phyloP scores from a whole-genome alignment of 2,797 vertebrate species.

The Gymnothorax javanicus region DNA sequence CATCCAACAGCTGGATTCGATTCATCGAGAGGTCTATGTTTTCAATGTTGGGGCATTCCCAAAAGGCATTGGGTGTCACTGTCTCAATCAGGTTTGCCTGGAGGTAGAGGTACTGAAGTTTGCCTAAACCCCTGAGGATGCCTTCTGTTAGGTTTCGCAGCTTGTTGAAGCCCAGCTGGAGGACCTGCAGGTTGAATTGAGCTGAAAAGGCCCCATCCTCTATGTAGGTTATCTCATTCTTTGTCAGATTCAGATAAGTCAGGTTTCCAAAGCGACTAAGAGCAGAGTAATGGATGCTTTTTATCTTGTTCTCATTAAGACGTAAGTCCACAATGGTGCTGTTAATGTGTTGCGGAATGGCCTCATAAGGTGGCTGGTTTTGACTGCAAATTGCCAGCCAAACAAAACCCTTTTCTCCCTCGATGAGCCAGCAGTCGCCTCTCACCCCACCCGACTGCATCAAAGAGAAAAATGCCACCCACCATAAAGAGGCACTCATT shows the following conservation, averaged over 20 bases:
- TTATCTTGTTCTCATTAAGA: constrained; percentile 97
- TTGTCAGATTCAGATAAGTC: constrained; percentile 83
- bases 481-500: constrained; percentile 78
- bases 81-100: constrained; percentile 97
- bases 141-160: constrained; percentile 95
- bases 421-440: constrained; percentile 96
- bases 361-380: constrained; percentile 96
- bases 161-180: constrained; percentile 97
- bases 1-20: constrained; percentile 82
- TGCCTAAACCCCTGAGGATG: constrained; percentile 90
- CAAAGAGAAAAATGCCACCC: constrained; percentile 77
- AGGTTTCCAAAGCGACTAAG: constrained; percentile 97
- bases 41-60: constrained; percentile 95
- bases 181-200: constrained; percentile 86
- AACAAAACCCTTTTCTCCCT: constrained; percentile 97
- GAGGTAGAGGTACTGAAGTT: constrained; percentile 97
- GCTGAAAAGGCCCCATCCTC: constrained; percentile 82
- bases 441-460: constrained; percentile 72
- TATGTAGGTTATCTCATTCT: constrained; percentile 81
- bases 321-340: constrained; percentile 95
- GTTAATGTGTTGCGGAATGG: constrained; percentile 95
- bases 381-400: constrained; percentile 98
- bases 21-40: constrained; percentile 99
- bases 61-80: constrained; percentile 92
- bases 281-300: constrained; percentile 89